These are phyloP conservation scores for Aplysia californica DNA, from an alignment of 1,140 invertebrate genomes.

Conservation along the genomic window DNA sequence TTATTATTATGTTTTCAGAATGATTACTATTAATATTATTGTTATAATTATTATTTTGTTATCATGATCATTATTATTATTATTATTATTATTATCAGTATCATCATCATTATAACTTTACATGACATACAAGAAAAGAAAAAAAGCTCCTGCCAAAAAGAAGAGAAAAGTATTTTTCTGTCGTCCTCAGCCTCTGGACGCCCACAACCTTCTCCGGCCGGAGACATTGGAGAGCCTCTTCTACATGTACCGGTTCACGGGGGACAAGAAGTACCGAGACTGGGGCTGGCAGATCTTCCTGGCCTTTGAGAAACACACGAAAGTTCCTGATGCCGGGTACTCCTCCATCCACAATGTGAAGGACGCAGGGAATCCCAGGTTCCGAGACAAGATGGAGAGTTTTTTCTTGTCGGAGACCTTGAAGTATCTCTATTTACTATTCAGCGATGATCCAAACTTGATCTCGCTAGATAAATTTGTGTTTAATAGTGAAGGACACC, in stretches of 20 bases:
- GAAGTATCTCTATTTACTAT: conserved; percentile 98
- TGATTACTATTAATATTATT: too few relatives aligned
- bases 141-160: too few relatives aligned
- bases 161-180: background rate
- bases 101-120: too few relatives aligned
- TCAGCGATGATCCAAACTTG: conserved; percentile 88
- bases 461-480: conserved; percentile 96
- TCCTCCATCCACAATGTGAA: conserved; percentile 96
- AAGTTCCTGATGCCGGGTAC: conserved; percentile 87
- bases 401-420: conserved; percentile 98
- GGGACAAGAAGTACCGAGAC: conserved; percentile 94
- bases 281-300: conserved; percentile 96
- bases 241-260: conserved; percentile 94
- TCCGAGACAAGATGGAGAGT: conserved; percentile 79
- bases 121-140: too few relatives aligned
- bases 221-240: conserved; percentile 99
- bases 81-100: too few relatives aligned
- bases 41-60: too few relatives aligned
- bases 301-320: conserved; percentile 90
- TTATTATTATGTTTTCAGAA: too few relatives aligned
- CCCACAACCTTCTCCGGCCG: conserved; percentile 95
- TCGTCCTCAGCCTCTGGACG: conserved; percentile 81
- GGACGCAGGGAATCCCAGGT: conserved; percentile 70
- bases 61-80: too few relatives aligned
- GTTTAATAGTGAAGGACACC: conserved; percentile 98